A percentile compares a stretch with the other conserved stretches of the same genome.
Conservation (phyloP, 2,113 vertebrate species). For the Eleginops maclovinus region DNA sequence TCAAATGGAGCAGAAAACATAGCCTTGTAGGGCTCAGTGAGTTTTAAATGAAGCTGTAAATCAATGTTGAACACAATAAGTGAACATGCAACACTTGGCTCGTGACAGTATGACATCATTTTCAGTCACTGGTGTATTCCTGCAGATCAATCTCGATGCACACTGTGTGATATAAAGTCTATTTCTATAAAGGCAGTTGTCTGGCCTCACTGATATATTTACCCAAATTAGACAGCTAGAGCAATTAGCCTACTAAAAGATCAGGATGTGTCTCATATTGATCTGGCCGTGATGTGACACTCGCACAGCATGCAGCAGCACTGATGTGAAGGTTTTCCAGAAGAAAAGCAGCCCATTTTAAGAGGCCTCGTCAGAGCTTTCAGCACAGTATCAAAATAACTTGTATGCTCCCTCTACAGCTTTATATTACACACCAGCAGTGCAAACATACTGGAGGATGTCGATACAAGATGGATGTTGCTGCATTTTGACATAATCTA, state of each 20-base stretch:
- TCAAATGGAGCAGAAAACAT: no score
- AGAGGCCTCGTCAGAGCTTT: slow-evolving; percentile 13
- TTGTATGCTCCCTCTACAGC: neutral
- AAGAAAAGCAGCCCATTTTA: neutral
- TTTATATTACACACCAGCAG: neutral
- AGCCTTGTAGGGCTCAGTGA: no score
- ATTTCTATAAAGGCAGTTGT: slow-evolving; percentile 33
- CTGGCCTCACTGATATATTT: slow-evolving; percentile 42
- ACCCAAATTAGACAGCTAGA: slow-evolving; percentile 39
- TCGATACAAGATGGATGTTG: slow-evolving; percentile 3
- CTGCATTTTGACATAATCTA: slow-evolving; percentile 7
- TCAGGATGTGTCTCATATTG: slow-evolving; percentile 60
- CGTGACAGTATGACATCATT: neutral
- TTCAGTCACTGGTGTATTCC: neutral
- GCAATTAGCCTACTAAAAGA: slow-evolving; percentile 67
- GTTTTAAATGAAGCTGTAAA: no score
- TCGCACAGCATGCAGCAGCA: slow-evolving; percentile 17
- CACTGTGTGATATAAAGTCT: slow-evolving; percentile 11
- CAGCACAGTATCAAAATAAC: slow-evolving; percentile 21
- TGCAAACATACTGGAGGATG: neutral
- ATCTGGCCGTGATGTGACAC: slow-evolving; percentile 56
- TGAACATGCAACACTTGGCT: neutral
- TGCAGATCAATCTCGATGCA: neutral
- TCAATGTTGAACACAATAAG: no score
- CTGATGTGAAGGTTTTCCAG: slow-evolving; percentile 18